These are phyloP conservation scores for Labeo calbasu DNA, from an alignment of 2,797 vertebrate genomes.

Conservation along the genomic window DNA sequence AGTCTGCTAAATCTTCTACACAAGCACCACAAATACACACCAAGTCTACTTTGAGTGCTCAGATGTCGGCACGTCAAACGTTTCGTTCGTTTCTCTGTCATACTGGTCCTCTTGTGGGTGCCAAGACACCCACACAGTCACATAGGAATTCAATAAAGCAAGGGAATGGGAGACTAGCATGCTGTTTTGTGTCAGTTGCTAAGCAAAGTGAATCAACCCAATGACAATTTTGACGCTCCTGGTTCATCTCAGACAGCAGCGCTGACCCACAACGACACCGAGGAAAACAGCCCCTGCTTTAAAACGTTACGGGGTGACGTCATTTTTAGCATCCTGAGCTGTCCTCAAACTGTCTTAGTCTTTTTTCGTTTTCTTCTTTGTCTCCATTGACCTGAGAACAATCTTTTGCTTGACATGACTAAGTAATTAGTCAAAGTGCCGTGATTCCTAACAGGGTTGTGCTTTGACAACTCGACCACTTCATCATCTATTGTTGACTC, in stretches of 20 bases:
- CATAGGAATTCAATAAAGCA: conserved; percentile 60
- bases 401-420: background rate
- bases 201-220: conserved; percentile 63
- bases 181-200: conserved; percentile 67
- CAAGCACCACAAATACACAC: conserved; percentile 15
- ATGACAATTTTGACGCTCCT: conserved; percentile 33
- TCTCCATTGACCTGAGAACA: background rate
- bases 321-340: background rate
- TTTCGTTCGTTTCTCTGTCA: conserved; percentile 47
- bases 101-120: conserved; percentile 38
- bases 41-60: conserved; percentile 21
- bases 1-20: conserved; percentile 3
- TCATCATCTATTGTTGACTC: conserved; percentile 27
- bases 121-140: conserved; percentile 48
- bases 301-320: background rate
- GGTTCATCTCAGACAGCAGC: conserved; percentile 23
- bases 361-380: background rate
- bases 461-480: conserved; percentile 23
- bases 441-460: conserved; percentile 9
- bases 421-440: conserved; percentile 3
- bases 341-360: background rate
- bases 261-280: background rate
- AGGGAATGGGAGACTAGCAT: conserved; percentile 54
- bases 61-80: conserved; percentile 35
- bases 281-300: conserved; percentile 9